Evolutionary conservation across 2,888 invertebrate genomes (phyloP).

Genomic region (Meandrusa payeni): DNA sequence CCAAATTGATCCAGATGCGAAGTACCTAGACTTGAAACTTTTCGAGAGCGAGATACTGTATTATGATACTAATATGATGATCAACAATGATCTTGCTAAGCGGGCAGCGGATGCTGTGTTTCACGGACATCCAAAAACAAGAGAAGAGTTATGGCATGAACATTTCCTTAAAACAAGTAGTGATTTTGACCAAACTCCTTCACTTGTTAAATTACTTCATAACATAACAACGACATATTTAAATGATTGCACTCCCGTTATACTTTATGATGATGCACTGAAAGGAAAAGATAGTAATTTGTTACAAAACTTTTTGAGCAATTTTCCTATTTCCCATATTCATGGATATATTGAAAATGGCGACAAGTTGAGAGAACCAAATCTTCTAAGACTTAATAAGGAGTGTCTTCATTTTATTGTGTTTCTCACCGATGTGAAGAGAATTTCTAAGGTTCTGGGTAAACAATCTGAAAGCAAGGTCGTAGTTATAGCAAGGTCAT

Average conservation of each 20-base stretch:
- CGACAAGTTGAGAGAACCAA: slow-evolving; percentile 64
- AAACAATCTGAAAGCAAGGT: slow-evolving; percentile 83
- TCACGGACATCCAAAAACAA: slow-evolving; percentile 80
- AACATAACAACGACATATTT: slow-evolving; percentile 82
- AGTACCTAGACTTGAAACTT: background rate
- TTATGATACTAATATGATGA: background rate
- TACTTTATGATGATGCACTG: slow-evolving; percentile 84
- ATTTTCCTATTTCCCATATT: slow-evolving; percentile 78
- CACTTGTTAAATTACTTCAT: slow-evolving; percentile 81
- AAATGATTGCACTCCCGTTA: slow-evolving; percentile 82
- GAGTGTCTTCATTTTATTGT: slow-evolving; percentile 84
- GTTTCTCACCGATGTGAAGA: slow-evolving; percentile 84
- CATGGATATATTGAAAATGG: slow-evolving; percentile 82
- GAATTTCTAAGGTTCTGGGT: slow-evolving; percentile 80
- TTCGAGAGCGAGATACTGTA: background rate
- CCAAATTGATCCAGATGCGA: background rate
- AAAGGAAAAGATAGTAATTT: slow-evolving; percentile 78
- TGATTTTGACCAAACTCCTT: slow-evolving; percentile 75
- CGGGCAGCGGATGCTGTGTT: slow-evolving; percentile 76
- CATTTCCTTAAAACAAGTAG: slow-evolving; percentile 64
- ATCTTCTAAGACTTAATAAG: slow-evolving; percentile 56
- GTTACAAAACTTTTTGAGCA: slow-evolving; percentile 79
- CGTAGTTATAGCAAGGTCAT: slow-evolving; percentile 84
- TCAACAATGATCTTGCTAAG: slow-evolving; percentile 25
- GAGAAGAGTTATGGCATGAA: slow-evolving; percentile 75